Evolutionary conservation across 2,113 vertebrate species (phyloP), one percentile per base, ranked within the genome.

Genomic region (Etheostoma cragini): DNA sequence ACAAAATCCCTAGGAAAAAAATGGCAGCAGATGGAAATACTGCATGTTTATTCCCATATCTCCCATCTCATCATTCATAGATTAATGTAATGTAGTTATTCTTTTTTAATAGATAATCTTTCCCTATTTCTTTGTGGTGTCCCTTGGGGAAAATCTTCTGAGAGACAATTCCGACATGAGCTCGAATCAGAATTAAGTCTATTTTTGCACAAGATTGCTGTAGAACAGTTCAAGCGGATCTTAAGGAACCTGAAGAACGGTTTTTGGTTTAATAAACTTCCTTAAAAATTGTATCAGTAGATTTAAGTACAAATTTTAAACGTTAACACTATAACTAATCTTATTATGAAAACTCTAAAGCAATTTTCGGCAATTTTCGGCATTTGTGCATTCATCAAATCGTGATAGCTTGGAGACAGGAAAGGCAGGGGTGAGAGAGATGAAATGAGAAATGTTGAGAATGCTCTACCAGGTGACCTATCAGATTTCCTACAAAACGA

Each of bases 91-190:
- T 63, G 38, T 45, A 19, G 22, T 21, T 33, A 16, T 54, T 70
- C 7, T 80, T 67, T 17, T n/a, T n/a, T n/a, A 33, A 80, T 21
- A 14, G 33, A 58, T 38, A 73, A 45, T 21, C 54, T 45, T 57
- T 12, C 8, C 50, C 8, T 7, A 19, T 57, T 50, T 42, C 6
- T 19, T 76, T 58, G 10, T 58, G 3, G 5, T 35, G 60, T 26
- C 22, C 24, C 68, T n/a, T 42, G 13, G 42, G 30, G 17, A 26
- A 69, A 63, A 42, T 52, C 11, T 35, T 66, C 22, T 5, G 1
- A 54, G 24, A 70, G n/a, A 0, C 21, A 57, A 50, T 57, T 57
- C 17, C 8, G 8, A 42, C 16, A 16, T 11, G 56, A 42, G 38
- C 10, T 42, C 38, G 10, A 38, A 58, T 35, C 15, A 50, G 15